Conservation (phyloP, 2,888 invertebrate species). For the Leptinotarsa tumamoca region DNA sequence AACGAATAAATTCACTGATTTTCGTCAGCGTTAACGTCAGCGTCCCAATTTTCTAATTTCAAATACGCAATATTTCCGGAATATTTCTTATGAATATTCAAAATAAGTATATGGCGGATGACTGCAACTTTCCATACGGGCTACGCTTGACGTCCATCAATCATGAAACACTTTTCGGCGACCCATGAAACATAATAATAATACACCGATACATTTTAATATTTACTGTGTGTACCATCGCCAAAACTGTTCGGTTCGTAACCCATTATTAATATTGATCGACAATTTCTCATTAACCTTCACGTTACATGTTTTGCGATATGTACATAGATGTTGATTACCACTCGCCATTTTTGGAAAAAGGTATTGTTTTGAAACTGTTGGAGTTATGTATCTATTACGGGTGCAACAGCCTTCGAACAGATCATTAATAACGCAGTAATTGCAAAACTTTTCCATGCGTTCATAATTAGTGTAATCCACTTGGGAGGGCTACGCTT, state of each 20-base stretch:
- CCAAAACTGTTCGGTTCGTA: neutral
- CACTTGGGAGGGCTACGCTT: neutral
- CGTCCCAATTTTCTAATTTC: conserved; percentile 19
- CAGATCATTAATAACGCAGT: conserved; percentile 1
- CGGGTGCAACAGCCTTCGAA: conserved; percentile 8
- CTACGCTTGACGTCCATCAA: conserved; percentile 1
- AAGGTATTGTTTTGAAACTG: conserved; percentile 5
- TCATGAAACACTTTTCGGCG: neutral
- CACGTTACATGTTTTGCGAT: conserved; percentile 1
- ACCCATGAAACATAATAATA: conserved; percentile 13
- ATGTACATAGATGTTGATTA: conserved; percentile 10
- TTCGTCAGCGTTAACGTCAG: neutral
- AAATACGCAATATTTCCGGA: conserved; percentile 16
- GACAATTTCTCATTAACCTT: conserved; percentile 4
- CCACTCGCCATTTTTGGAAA: conserved; percentile 6
- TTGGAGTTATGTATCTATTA: conserved; percentile 4
- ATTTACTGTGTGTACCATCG: conserved; percentile 3
- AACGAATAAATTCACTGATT: neutral
- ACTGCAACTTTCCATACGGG: conserved; percentile 7
- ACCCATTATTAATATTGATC: conserved; percentile 7
- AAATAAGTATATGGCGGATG: neutral
- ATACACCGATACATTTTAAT: neutral
- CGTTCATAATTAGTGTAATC: neutral
- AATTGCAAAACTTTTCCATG: conserved; percentile 6
- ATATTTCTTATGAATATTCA: conserved; percentile 19